These are phyloP conservation scores for Magallana nippona DNA, from an alignment of 2,888 invertebrate genomes.

Conservation along the genomic window DNA sequence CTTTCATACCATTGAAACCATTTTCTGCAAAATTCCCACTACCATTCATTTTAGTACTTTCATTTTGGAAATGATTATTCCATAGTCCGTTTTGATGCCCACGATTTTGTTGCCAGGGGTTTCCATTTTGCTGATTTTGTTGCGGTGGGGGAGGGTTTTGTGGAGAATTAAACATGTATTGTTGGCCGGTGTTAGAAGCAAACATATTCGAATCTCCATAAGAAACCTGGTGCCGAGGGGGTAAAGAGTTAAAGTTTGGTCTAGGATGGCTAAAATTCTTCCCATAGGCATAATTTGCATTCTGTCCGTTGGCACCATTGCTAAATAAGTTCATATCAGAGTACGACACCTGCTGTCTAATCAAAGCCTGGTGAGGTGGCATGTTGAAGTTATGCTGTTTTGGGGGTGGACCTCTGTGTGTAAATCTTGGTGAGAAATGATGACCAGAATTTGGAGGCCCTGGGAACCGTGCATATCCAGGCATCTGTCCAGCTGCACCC, in stretches of 20 bases:
- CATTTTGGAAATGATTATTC: not conserved
- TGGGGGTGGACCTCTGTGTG: not conserved
- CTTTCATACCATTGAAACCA: not conserved
- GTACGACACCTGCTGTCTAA: conserved; percentile 2
- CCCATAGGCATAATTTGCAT: conserved; percentile 1
- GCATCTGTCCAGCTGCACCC: not conserved
- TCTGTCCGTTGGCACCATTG: not conserved
- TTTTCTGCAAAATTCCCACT: not conserved
- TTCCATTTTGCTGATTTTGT: not conserved
- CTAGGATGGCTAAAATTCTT: not conserved
- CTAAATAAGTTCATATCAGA: conserved; percentile 9
- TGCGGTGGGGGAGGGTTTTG: not conserved
- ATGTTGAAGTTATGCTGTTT: not conserved
- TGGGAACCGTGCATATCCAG: not conserved
- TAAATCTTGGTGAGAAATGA: not conserved
- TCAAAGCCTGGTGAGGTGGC: not conserved
- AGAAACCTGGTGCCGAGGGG: conserved; percentile 11
- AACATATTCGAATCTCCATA: not conserved
- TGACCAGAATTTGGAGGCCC: not conserved
- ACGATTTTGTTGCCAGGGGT: not conserved
- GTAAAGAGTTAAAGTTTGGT: not conserved
- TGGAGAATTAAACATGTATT: not conserved
- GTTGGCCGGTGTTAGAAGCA: not conserved
- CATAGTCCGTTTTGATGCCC: not conserved
- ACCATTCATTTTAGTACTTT: not conserved